Evolutionary conservation across 2,113 vertebrate species (phyloP).

Genomic region (Neoarius graeffei): DNA sequence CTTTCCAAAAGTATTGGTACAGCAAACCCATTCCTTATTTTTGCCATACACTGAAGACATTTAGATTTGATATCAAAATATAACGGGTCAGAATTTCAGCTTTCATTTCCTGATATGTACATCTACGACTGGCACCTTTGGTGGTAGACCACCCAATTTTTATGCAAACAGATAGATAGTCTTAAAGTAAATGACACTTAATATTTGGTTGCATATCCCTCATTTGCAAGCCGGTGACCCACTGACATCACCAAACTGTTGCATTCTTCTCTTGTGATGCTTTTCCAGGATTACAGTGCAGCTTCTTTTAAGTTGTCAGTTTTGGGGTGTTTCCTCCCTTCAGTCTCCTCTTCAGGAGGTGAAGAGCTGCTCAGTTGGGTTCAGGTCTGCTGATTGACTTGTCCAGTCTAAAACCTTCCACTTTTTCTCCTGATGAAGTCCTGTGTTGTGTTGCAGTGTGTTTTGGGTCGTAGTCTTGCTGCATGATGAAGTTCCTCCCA

Average conservation of each 20-base stretch:
- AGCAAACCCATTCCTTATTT: neutral
- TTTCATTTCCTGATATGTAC: neutral
- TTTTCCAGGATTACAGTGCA: neutral
- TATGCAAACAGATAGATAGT: neutral
- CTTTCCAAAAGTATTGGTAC: neutral
- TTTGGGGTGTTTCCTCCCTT: neutral
- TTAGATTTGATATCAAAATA: neutral
- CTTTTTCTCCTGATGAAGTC: neutral
- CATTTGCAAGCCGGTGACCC: neutral
- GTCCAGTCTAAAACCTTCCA: neutral
- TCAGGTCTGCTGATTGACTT: neutral
- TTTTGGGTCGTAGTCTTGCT: no score
- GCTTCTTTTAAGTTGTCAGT: neutral
- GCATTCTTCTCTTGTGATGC: neutral
- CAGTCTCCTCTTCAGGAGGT: neutral
- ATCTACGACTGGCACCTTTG: neutral
- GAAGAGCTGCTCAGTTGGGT: neutral
- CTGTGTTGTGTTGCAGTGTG: neutral
- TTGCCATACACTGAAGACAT: neutral
- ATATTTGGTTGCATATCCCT: neutral
- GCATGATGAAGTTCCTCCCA: neutral
- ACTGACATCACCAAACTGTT: neutral
- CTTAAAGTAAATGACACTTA: neutral
- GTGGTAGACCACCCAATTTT: neutral
- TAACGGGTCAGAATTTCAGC: neutral